Percentiles rank a stretch among this genome's conserved stretches.
These are phyloP conservation scores for Phymanthus crucifer DNA, from an alignment of 92 coral and sea anemone genomes.

Conservation along the genomic window DNA sequence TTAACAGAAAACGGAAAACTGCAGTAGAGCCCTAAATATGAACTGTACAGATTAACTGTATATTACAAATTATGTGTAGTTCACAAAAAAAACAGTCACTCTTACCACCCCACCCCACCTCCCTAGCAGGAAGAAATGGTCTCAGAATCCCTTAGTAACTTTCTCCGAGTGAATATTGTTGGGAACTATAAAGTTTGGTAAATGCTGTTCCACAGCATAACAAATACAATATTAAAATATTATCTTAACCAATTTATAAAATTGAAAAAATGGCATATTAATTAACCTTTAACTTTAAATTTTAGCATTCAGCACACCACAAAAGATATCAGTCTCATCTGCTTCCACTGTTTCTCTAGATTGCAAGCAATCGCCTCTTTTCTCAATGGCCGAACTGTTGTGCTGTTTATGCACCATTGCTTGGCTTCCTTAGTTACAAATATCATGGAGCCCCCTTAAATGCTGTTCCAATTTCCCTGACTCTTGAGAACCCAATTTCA, in stretches of 20 bases:
- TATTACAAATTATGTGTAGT: neutral
- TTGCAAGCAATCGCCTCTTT: no score
- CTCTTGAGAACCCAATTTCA: no score
- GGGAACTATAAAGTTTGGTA: neutral
- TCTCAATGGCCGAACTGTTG: no score
- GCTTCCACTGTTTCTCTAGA: no score
- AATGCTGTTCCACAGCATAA: neutral
- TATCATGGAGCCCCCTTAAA: no score
- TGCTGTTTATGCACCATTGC: no score
- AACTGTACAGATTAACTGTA: conserved; percentile 1
- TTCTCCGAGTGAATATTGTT: neutral
- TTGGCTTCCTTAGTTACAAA: no score
- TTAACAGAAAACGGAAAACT: no score
- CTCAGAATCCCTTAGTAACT: neutral
- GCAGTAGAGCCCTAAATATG: neutral
- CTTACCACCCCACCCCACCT: neutral
- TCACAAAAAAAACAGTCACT: neutral
- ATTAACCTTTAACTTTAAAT: neutral
- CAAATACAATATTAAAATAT: neutral
- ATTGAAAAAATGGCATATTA: neutral
- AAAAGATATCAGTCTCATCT: no score
- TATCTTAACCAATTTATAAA: neutral
- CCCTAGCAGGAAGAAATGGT: neutral
- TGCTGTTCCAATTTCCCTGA: no score
- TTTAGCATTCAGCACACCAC: neutral